Conservation (phyloP, 2,113 vertebrate genomes). For the Leucoraja erinaceus region DNA sequence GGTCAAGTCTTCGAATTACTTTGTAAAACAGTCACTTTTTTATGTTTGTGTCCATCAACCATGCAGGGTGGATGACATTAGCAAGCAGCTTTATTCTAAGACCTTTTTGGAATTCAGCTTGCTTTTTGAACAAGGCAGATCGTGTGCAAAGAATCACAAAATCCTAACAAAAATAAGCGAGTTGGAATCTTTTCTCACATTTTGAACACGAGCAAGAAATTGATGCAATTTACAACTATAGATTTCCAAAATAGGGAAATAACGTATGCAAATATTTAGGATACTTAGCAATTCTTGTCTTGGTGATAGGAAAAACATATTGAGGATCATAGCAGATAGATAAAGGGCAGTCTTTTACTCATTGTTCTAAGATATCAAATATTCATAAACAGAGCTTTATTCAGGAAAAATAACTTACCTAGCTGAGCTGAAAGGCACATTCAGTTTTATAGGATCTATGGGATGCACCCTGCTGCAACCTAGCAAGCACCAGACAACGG, state of each 20-base stretch:
- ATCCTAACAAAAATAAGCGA: not conserved
- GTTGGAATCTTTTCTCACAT: not conserved
- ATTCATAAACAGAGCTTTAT: not conserved
- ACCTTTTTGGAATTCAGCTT: conserved; percentile 10
- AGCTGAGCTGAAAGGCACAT: not conserved
- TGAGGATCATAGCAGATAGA: not conserved
- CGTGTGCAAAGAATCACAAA: conserved; percentile 22
- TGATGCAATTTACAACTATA: not conserved
- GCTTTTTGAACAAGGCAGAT: conserved; percentile 18
- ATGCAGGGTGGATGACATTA: not conserved
- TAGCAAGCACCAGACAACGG: not conserved
- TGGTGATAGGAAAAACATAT: not conserved
- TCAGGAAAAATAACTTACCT: not conserved
- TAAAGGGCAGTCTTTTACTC: not conserved
- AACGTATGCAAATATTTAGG: not conserved
- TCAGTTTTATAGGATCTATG: not conserved
- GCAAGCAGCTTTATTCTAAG: not conserved
- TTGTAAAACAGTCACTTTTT: not conserved
- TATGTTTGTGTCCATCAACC: conserved; percentile 9
- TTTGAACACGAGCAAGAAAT: not conserved
- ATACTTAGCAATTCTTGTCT: not conserved
- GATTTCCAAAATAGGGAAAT: not conserved
- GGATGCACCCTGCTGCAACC: not conserved
- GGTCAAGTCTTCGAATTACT: conserved; percentile 4
- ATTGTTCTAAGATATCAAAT: not conserved